These are phyloP conservation scores for Marasmarcha lunaedactyla DNA, from an alignment of 2,888 invertebrate genomes.

Conservation along the genomic window DNA sequence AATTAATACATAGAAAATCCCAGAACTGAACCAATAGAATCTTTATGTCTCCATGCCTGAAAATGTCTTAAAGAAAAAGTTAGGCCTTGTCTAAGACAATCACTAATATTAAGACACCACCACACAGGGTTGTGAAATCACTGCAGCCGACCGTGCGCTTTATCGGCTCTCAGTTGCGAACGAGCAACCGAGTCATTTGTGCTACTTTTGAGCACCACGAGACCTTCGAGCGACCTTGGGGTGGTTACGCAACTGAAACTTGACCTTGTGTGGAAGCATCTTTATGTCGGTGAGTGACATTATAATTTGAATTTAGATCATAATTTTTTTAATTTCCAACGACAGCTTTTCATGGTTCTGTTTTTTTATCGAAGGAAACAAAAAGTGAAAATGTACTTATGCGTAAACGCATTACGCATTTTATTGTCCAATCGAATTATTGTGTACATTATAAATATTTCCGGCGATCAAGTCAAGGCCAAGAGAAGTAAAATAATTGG, in stretches of 20 bases:
- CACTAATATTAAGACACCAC: constrained; percentile 51
- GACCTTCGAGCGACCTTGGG: constrained; percentile 47
- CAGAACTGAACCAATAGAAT: no score
- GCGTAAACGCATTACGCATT: no score
- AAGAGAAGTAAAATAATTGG: no score
- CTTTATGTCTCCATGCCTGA: no score
- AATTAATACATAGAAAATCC: no score
- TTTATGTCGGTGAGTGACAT: constrained; percentile 1
- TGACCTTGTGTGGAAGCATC: constrained; percentile 30
- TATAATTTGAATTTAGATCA: not conserved
- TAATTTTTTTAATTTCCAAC: not conserved
- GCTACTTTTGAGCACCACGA: constrained; percentile 34
- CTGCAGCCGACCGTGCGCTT: constrained; percentile 21
- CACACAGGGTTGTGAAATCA: constrained; percentile 50
- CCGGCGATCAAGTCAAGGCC: no score
- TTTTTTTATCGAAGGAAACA: not conserved
- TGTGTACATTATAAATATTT: no score
- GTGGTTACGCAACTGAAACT: constrained; percentile 40
- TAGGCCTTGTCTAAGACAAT: constrained; percentile 41
- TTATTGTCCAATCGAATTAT: no score
- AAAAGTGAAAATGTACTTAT: no score
- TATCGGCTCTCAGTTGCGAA: constrained; percentile 45
- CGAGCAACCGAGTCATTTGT: constrained; percentile 41
- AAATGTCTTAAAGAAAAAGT: no score
- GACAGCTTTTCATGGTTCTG: not conserved